phyloP scores from a whole-genome alignment of 2,888 invertebrate genomes.

The Melanostoma scalare region DNA sequence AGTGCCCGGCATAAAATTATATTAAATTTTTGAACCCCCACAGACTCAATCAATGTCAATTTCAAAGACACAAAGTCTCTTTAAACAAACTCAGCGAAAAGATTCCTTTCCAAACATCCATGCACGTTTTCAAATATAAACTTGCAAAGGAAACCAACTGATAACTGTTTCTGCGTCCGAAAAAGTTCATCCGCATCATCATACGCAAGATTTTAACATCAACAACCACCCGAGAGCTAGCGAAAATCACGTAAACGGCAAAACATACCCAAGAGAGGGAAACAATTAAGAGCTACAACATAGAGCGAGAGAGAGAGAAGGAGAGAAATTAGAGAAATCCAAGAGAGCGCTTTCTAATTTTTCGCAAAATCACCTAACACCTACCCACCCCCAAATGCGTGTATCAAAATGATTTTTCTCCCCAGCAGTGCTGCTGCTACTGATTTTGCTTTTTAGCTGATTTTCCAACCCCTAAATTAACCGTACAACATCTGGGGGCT shows the following conservation, averaged over 20 bases:
- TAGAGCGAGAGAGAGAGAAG: constrained; percentile 18
- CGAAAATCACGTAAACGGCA: constrained; percentile 27
- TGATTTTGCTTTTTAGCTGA: constrained; percentile 55
- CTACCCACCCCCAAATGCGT: not conserved
- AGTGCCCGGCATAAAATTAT: too few species aligned
- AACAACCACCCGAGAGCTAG: constrained; percentile 16
- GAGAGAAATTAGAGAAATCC: not conserved
- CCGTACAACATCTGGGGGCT: constrained; percentile 65
- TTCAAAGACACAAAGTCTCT: not conserved
- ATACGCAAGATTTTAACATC: constrained; percentile 56
- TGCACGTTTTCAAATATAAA: not conserved
- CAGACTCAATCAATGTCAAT: not conserved
- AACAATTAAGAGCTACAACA: not conserved
- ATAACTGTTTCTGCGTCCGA: constrained; percentile 45
- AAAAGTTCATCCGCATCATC: constrained; percentile 41
- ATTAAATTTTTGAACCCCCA: not conserved
- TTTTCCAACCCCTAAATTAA: constrained; percentile 57
- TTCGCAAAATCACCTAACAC: constrained; percentile 17
- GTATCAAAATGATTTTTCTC: constrained; percentile 22
- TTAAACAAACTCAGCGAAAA: constrained; percentile 30
- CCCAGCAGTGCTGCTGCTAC: constrained; percentile 17
- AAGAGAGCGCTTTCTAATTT: constrained; percentile 1
- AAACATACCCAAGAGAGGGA: constrained; percentile 2
- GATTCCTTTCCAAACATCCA: not conserved
- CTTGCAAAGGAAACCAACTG: constrained; percentile 9